Evolutionary conservation across 1,140 invertebrate genomes (phyloP), one percentile per base, ranked within the genome.

Genomic region (Apocrypta bakeri): DNA sequence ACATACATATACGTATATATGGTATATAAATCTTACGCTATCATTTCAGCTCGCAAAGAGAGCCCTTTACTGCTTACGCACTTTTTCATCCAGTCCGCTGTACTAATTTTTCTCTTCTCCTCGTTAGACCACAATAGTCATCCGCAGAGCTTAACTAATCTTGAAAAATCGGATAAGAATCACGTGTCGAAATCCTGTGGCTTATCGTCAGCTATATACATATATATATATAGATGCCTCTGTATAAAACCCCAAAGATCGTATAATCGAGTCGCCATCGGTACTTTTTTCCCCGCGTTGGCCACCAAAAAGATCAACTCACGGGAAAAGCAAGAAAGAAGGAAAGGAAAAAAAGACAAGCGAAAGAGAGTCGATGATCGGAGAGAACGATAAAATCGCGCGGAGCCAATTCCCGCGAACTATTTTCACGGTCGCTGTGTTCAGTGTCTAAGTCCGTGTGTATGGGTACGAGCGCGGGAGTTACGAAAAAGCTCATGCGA

Each of bases 311-410:
- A 80, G 69, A 31, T 42, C 33, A 2, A 56, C 48, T 17, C 12
- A 17, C 33, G 21, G 42, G 14, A 37, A 9, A 3, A 40, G 42
- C 42, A n/a, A 11, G 48, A 33, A 12, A 42, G 11, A 31, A 61
- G 42, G 14, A 56, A 75, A 24, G 31, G 27, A 63, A 56, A 42
- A 29, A 63, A 82, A 81, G 37, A 25, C n/a, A 33, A 61, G 72
- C 29, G 42, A 24, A 73, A 48, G 24, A 33, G 68, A 27, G 68
- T 14, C 27, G 56, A 61, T 31, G 72, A 56, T 61, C 83, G 9
- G 64, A 33, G 56, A 75, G 48, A n/a, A 56, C 84, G 87, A 88
- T 87, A 87, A 87, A 88, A 87, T 87, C 86, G 83, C 84, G 78
- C 78, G 82, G 81, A 83, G 83, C 79, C 85, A 87, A 87, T 88